These are phyloP conservation scores for Lutra lutra DNA, from an alignment of 2,797 vertebrate genomes.

Conservation along the genomic window DNA sequence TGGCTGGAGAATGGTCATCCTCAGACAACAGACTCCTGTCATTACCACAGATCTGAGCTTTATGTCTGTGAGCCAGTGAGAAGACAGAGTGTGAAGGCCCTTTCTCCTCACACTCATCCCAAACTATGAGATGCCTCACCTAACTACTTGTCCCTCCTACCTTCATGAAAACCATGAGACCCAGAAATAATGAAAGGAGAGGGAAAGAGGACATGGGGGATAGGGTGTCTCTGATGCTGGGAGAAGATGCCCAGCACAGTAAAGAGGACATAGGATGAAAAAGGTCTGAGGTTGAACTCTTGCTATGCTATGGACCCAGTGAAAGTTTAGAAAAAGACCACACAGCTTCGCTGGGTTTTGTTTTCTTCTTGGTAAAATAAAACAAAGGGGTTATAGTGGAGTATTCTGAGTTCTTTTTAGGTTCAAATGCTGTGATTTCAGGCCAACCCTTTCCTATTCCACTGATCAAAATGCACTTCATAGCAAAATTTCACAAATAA, in stretches of 20 bases:
- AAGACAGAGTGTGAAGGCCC: not conserved
- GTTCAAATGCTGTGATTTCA: not conserved
- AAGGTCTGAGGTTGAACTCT: not conserved
- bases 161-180: not conserved
- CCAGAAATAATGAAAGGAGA: not conserved
- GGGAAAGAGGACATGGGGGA: not conserved
- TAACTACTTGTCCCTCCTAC: not conserved
- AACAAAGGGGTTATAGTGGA: not conserved
- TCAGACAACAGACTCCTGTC: not conserved
- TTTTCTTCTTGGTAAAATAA: conserved; percentile 19
- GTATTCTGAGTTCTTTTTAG: not conserved
- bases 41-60: not conserved
- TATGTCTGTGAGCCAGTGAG: not conserved
- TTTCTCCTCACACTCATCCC: not conserved
- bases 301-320: not conserved
- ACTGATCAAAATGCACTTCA: not conserved
- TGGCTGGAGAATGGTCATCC: not conserved
- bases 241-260: not conserved
- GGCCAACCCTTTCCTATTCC: not conserved
- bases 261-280: not conserved
- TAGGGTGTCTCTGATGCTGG: not conserved
- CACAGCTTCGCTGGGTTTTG: not conserved
- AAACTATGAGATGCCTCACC: not conserved
- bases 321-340: not conserved
- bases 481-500: conserved; percentile 2